Base-by-base conservation (phyloP, 2,888 invertebrate species). In the Nomada goodeniana region DNA sequence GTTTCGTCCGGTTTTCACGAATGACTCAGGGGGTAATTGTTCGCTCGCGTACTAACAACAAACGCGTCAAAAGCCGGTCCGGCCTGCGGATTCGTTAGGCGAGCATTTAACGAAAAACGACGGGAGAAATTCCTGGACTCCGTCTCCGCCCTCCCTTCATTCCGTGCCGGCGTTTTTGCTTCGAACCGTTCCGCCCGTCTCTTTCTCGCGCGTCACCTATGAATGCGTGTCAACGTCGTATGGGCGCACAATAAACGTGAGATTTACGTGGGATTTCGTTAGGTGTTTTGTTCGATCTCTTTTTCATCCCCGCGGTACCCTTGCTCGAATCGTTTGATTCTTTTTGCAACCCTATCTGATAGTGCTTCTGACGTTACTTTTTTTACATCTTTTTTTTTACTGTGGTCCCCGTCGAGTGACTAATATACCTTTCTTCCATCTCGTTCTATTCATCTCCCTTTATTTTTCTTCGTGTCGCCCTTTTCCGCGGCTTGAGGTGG, bases 11-110 rank as follows among this genome's bases (percentile, higher is more conserved):
- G 78, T 82, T 89, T 86, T 88, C 82, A 86, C 75, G 76, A 79
- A 80, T 82, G 67, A 84, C 84, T 85, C 85, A 83, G 84, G 84
- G 87, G 86, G 88, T 90, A 90, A 91, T 91, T 90, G 90, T 91
- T 89, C 89, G 83, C 70, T 74, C 72, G 68, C 79, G 72, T 80
- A 80, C 85, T 87, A 87, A 91, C 87, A 89, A 89, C 89, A 88
- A 88, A 83, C 85, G 84, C 85, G 88, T 90, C 89, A 91, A 91
- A 90, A 83, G 83, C 88, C 88, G 89, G 87, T 84, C 88, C 83
- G 85, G 84, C 60, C 80, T 78, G 83, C 82, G 88, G 86, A 89
- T 89, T 90, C 89, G 91, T 90, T 91, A 90, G 88, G 86, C 83
- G 86, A 86, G 83, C 84, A 89, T 89, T 91, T 90, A 89, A 83